Base-by-base conservation (phyloP, 2,797 vertebrate genomes). In the Gallinago stenura region DNA sequence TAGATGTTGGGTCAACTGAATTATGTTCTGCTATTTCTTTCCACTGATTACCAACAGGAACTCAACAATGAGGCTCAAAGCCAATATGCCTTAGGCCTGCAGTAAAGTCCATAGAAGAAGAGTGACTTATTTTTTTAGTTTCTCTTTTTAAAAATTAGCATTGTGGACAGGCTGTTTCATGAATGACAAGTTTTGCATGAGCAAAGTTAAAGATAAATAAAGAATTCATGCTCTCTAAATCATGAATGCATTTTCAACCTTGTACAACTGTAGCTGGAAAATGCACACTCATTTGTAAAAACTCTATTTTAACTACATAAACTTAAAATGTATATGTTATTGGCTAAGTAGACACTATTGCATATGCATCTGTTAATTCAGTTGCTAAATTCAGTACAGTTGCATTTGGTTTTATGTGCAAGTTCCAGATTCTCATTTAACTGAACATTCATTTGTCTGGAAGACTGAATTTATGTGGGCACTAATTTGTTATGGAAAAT, bases 401-500 rank as follows among this genome's bases (percentile, higher is more conserved):
- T 66, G 28, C 15, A 51, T 76, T 88, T 89, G 65, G 78, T 92
- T 83, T 87, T 77, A 83, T 62, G n/a, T 76, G 14, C 9, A 70
- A 83, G 35, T 83, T 90, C n/a, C 46, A 95, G 46, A 83, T 75
- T 89, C 46, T 83, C 1, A 1, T 91, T 69, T 72, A 96, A 75
- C 57, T 92, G 72, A 88, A 72, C 62, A 62, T 62, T 69, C 91
- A 93, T 93, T 92, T 94, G 35, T 96, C 94, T 95, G 91, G 95
- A 97, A 93, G 91, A 95, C 87, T 94, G 89, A 91, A 77, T 94
- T 83, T 86, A 80, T 93, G 35, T 51, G 41, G 46, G n/a, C 68
- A 58, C 50, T 91, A 92, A 93, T 93, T 94, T 91, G 46, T 89
- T 78, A 81, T 12, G 46, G 92, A 93, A 95, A 93, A 95, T 88